These are phyloP conservation scores for Thamnophis sirtalis DNA, from an alignment of 2,113 vertebrate species.

Conservation along the genomic window DNA sequence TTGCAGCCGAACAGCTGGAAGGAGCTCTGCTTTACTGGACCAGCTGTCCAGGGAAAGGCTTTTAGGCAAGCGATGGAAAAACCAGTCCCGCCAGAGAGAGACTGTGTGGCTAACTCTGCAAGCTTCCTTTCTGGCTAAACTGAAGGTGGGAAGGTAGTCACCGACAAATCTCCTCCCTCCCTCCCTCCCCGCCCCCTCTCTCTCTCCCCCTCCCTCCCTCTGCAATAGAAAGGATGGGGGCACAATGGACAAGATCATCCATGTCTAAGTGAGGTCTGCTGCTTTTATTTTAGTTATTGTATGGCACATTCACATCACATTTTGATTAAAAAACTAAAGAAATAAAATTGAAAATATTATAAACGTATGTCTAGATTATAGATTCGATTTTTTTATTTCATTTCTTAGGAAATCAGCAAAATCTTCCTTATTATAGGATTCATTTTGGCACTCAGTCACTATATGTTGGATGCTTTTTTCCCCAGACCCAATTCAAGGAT, in stretches of 20 bases:
- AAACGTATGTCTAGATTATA: background rate
- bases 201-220: background rate
- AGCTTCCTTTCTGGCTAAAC: background rate
- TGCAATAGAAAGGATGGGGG: background rate
- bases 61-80: background rate
- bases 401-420: background rate
- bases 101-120: background rate
- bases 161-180: background rate
- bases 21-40: background rate
- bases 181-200: too few species aligned
- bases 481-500: background rate
- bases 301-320: background rate
- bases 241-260: background rate
- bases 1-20: background rate
- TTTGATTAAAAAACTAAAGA: background rate
- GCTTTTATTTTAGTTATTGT: background rate
- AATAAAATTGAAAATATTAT: background rate
- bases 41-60: background rate
- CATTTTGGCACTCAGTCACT: background rate
- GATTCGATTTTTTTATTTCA: background rate
- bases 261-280: background rate
- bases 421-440: background rate
- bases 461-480: background rate
- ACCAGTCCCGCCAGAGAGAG: background rate
- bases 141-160: background rate